Percentiles rank a stretch among this genome's conserved stretches.
Conservation (phyloP, 2,888 invertebrate species). For the Dynastes grantii region DNA sequence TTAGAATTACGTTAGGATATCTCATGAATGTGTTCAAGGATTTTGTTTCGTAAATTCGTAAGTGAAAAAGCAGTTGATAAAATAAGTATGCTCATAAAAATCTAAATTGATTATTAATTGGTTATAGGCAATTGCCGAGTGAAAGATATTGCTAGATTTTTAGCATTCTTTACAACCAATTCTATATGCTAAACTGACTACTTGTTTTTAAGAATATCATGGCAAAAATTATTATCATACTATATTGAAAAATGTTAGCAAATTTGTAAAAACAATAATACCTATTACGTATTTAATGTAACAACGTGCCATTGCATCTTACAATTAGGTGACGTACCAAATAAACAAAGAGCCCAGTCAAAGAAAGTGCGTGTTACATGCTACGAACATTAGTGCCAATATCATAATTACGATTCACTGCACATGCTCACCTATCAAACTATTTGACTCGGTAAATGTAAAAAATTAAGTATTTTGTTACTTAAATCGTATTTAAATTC, state of each 20-base stretch:
- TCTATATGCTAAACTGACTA: no score
- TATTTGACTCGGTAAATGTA: background rate
- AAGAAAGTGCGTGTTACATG: background rate
- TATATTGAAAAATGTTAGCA: background rate
- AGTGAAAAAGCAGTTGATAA: no score
- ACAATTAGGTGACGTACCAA: background rate
- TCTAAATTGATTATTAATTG: no score
- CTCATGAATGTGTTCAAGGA: no score
- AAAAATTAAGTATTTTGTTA: background rate
- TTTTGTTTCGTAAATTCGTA: no score
- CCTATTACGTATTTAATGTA: background rate
- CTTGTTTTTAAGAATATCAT: no score
- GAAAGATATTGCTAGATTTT: no score
- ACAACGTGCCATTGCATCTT: background rate
- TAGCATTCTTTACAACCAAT: background rate
- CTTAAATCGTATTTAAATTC: background rate
- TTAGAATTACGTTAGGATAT: background rate
- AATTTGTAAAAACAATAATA: background rate
- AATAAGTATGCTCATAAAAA: no score
- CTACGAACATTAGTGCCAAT: background rate
- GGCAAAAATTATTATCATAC: no score
- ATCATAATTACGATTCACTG: background rate
- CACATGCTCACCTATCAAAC: background rate
- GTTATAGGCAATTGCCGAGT: background rate
- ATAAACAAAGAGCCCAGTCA: background rate